Base-by-base conservation (phyloP, 2,113 vertebrate species). In the Microcebus jonahi region DNA sequence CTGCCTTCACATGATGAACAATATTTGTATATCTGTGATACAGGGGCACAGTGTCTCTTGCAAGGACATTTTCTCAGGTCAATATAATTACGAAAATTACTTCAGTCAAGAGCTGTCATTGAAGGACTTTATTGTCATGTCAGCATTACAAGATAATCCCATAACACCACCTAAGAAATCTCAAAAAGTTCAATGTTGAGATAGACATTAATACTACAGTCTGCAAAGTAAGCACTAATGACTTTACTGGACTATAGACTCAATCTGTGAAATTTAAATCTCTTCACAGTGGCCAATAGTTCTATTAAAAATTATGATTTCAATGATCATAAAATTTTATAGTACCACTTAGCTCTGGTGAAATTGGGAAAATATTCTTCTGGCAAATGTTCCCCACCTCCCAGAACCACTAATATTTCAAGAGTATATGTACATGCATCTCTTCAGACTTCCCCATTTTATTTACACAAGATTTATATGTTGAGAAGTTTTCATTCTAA, bases 31-130 rank as follows among this genome's bases (percentile, higher is more conserved):
- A 77, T 81, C 65, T 95, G 21, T 75, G 42, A 73, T 36, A 48
- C 13, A 27, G 18, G 17, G 57, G 10, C 1, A 53, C 10, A 1
- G 27, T 59, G 21, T 80, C 65, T 84, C 76, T 55, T 45, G 48
- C 53, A 93, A 88, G 45, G 21, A 86, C 15, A 42, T 76, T 93
- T 93, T 91, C 70, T 85, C 10, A 21, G 67, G 61, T 89, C 90
- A 93, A 39, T 59, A 70, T 92, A 95, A 92, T 91, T 81, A 95
- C 18, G 57, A 85, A 93, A 88, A 88, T 96, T 92, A 48, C 11
- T 90, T 90, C n/a, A 48, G 48, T 70, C 79, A 93, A 80, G 21
- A 8, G 25, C 18, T 84, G 21, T 59, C 91, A 87, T 17, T 71
- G 70, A 88, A 94, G 36, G n/a, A 71, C 21, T 68, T 71, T 77